Conservation (phyloP, 2,888 invertebrate species). For the Leptinotarsa haldemani region DNA sequence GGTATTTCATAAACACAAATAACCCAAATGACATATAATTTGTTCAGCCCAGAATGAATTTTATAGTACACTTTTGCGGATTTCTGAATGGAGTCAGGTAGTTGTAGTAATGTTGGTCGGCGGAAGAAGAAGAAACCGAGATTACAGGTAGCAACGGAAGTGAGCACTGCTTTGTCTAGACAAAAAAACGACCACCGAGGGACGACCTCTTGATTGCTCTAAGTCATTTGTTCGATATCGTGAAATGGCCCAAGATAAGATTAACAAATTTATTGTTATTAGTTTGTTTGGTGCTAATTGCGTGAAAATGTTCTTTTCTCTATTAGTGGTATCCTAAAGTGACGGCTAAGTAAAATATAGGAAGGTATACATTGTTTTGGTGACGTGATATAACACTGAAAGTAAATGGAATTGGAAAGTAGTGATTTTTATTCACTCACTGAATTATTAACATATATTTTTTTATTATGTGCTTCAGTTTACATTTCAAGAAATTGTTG, state of each 20-base stretch:
- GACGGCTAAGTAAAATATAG: not conserved
- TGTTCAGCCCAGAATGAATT: constrained; percentile 20
- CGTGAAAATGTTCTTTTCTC: constrained; percentile 25
- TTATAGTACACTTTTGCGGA: constrained; percentile 31
- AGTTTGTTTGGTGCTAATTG: constrained; percentile 35
- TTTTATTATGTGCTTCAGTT: too few relatives aligned
- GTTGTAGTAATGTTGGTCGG: constrained; percentile 29
- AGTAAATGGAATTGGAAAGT: not conserved
- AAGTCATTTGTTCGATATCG: constrained; percentile 32
- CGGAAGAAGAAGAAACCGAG: constrained; percentile 37
- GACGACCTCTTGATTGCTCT: constrained; percentile 36
- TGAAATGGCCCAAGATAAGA: constrained; percentile 36
- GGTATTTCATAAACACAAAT: constrained; percentile 34
- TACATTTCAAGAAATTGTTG: too few relatives aligned
- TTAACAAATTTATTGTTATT: constrained; percentile 43
- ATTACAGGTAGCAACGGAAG: constrained; percentile 54
- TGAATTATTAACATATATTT: too few relatives aligned
- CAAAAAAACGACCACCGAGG: constrained; percentile 49
- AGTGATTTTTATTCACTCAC: too few relatives aligned
- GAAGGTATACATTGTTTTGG: not conserved
- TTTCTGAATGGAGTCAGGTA: constrained; percentile 36
- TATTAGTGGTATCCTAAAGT: not conserved
- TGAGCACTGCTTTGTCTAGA: constrained; percentile 48
- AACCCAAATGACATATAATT: constrained; percentile 34
- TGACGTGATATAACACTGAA: not conserved